A percentile compares a stretch with the other conserved stretches of the same genome.
Evolutionary conservation across 2,797 vertebrate genomes (phyloP).

Genomic region (Ammospiza maritima): DNA sequence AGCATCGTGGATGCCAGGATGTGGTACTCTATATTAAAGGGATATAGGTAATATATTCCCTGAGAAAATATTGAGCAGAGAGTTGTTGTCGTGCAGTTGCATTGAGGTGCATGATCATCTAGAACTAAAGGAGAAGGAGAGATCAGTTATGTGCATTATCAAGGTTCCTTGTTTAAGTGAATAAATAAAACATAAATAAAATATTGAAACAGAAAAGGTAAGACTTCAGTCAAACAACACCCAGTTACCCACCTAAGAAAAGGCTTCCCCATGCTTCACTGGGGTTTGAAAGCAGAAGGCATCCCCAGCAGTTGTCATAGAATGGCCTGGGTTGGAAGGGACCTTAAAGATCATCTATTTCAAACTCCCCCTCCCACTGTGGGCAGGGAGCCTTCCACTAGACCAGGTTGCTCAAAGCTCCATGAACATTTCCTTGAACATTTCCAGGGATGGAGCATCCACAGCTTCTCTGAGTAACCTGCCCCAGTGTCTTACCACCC

Average conservation of each 20-base stretch:
- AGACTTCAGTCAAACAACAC: background rate
- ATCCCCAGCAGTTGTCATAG: background rate
- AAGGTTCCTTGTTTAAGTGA: background rate
- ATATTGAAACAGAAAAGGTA: background rate
- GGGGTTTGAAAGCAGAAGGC: background rate
- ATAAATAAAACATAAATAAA: background rate
- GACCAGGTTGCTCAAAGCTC: background rate
- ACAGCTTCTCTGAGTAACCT: background rate
- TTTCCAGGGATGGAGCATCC: background rate
- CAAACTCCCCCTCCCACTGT: background rate
- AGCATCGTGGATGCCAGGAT: conserved; percentile 95
- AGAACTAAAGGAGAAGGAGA: conserved; percentile 63
- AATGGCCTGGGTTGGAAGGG: background rate
- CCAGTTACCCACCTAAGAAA: background rate
- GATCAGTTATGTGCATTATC: background rate
- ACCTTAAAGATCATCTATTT: background rate
- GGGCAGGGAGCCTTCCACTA: background rate
- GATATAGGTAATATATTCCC: conserved; percentile 92
- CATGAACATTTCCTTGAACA: background rate
- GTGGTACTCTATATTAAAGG: conserved; percentile 98
- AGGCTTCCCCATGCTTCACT: background rate
- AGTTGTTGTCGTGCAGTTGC: conserved; percentile 89
- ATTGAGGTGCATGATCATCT: conserved; percentile 83
- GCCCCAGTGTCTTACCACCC: background rate
- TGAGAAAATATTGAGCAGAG: conserved; percentile 89